Conservation (phyloP, 2,113 vertebrate species). For the Cercocebus atys region DNA sequence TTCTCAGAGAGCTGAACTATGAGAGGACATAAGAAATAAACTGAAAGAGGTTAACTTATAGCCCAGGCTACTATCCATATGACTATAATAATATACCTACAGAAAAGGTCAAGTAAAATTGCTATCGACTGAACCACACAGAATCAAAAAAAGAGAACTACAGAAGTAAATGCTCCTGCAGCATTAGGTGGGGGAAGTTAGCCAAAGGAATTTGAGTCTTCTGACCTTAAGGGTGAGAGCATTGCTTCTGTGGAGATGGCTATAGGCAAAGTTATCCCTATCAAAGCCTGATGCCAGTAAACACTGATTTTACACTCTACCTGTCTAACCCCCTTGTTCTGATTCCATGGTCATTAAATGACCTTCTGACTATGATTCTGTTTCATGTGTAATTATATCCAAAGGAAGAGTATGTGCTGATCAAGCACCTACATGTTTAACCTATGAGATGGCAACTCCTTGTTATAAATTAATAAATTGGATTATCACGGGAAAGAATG, state of each 20-base stretch:
- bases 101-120: neutral
- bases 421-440: neutral
- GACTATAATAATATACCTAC: neutral
- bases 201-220: neutral
- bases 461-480: slow-evolving; percentile 16
- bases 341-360: neutral
- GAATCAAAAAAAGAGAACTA: neutral
- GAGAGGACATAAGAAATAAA: neutral
- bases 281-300: neutral
- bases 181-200: neutral
- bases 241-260: neutral
- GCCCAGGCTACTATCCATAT: neutral
- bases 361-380: neutral
- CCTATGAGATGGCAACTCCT: neutral
- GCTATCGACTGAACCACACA: neutral
- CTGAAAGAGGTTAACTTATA: neutral
- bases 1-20: neutral
- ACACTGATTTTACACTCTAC: neutral
- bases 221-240: neutral
- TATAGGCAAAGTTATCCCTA: neutral
- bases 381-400: neutral
- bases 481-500: neutral
- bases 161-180: neutral
- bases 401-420: neutral
- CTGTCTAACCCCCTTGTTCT: neutral